phyloP scores from a whole-genome alignment of 2,113 vertebrate species.

The Ictalurus furcatus region DNA sequence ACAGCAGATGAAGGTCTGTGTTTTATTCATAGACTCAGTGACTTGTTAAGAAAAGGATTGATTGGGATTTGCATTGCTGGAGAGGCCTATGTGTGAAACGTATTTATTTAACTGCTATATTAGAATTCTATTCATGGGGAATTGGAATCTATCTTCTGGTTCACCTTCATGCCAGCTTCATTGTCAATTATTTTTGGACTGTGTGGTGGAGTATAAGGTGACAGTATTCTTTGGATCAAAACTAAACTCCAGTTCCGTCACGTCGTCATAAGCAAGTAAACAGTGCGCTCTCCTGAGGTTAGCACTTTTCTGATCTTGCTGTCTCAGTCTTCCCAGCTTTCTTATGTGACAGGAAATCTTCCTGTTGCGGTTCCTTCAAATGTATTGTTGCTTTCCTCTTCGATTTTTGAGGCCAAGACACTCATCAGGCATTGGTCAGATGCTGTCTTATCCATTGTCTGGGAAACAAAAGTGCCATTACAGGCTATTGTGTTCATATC shows the following conservation, averaged over 20 bases:
- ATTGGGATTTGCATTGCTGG: neutral
- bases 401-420: constrained; percentile 11
- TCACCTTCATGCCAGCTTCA: neutral
- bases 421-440: constrained; percentile 17
- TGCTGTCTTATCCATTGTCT: constrained; percentile 25
- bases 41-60: constrained; percentile 25
- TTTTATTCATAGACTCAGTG: constrained; percentile 16
- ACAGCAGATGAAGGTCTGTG: constrained; percentile 30
- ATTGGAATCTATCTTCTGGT: neutral
- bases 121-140: constrained; percentile 1
- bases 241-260: constrained; percentile 18
- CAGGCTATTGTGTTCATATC: constrained; percentile 38
- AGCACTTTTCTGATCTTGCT: constrained; percentile 24
- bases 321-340: constrained; percentile 4
- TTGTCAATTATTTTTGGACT: constrained; percentile 15
- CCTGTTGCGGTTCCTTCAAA: neutral
- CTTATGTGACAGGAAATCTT: constrained; percentile 21
- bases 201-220: neutral
- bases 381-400: neutral
- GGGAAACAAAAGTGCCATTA: constrained; percentile 38
- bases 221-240: constrained; percentile 30
- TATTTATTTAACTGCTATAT: constrained; percentile 26
- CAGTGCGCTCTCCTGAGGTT: neutral
- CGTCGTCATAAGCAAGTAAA: constrained; percentile 26
- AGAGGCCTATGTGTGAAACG: constrained; percentile 10